Base-by-base conservation (phyloP, 2,797 vertebrate species). In the Tenualosa thibaudeaui region DNA sequence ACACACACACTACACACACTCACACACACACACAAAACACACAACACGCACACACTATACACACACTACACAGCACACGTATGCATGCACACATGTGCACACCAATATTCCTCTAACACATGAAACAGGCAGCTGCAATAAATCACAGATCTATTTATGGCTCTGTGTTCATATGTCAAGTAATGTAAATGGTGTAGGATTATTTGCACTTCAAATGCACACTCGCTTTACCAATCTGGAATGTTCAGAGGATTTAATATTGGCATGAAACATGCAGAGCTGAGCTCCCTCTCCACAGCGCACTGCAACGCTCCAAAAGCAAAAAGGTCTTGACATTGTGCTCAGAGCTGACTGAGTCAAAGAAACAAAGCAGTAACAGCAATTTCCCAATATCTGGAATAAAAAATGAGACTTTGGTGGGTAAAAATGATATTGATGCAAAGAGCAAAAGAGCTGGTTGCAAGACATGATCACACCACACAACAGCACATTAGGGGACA, bases 401-500 rank as follows among this genome's bases (percentile, higher is more conserved):
- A 93, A 93, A 93, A 94, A 92, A 91, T 86, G 89, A 91, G 92
- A 92, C 89, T 81, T 31, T 88, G 81, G 90, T 89, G 90, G 90
- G 86, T 31, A 56, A 54, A 87, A 85, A 82, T 86, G 85, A 84
- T 89, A 89, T 75, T 87, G 88, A 88, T 81, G 86, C 88, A 83
- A 89, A 90, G 93, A 92, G 91, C 90, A 78, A 46, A 71, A 46
- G 71, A 46, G 86, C 86, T 84, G 89, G 93, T 93, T 89, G 88
- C 89, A 90, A 91, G 93, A 92, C 89, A 86, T 90, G 90, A 93
- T 92, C 91, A 92, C 92, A 82, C 87, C 88, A 81, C 90, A 93
- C 88, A 92, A 90, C 88, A 88, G 89, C 92, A 91, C 92, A 93
- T 90, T 93, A 89, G 89, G 84, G 90, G 91, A 93, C 93, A 95